Evolutionary conservation across 1,140 invertebrate species (phyloP).

Genomic region (Orius insidiosus): DNA sequence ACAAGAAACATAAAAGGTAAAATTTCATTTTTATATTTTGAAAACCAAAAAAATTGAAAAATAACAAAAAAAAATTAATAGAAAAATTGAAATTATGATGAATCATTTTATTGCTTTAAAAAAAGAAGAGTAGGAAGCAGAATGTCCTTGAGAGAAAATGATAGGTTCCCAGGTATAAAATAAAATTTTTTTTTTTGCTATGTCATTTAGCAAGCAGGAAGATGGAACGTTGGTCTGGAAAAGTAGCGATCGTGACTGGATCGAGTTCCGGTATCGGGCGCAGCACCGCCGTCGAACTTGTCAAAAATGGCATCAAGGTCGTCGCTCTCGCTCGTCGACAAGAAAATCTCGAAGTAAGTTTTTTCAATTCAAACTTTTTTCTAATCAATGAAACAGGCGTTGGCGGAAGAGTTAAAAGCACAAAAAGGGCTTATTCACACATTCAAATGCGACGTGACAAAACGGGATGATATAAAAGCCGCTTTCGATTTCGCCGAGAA

Average conservation of each 20-base stretch:
- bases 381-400: not conserved
- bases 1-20: too few species aligned
- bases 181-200: too few species aligned
- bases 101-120: too few species aligned
- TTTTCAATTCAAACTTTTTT: constrained; percentile 31
- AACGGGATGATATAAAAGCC: constrained; percentile 40
- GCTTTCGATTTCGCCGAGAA: constrained; percentile 44
- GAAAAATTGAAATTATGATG: too few species aligned
- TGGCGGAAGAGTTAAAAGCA: not conserved
- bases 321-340: constrained; percentile 36
- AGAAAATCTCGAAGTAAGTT: too few species aligned
- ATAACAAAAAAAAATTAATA: too few species aligned
- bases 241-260: constrained; percentile 54
- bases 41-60: too few species aligned
- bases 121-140: too few species aligned
- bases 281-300: constrained; percentile 33
- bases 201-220: too few species aligned
- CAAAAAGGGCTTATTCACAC: constrained; percentile 21
- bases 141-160: too few species aligned
- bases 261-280: constrained; percentile 53
- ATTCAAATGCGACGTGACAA: constrained; percentile 41
- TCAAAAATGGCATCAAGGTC: constrained; percentile 41
- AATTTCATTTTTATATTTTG: too few species aligned
- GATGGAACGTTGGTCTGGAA: constrained; percentile 50
- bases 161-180: too few species aligned